Base-by-base conservation (phyloP, 2,797 vertebrate genomes). In the Amniataba percoides region DNA sequence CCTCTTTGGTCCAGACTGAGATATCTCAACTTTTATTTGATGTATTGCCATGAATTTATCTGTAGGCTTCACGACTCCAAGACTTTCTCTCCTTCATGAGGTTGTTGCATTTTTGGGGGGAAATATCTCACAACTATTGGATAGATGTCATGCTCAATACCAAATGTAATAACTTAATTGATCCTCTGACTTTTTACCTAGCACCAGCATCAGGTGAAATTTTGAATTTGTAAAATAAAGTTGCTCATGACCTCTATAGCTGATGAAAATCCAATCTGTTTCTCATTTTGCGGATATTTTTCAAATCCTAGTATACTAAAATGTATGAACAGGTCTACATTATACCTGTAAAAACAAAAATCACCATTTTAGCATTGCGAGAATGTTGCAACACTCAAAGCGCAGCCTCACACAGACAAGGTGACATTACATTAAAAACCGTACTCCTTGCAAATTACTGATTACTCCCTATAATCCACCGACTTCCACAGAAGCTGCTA, bases 21-120 rank as follows among this genome's bases (percentile, higher is more conserved):
- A 42, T 62, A 34, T 34, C 39, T 82, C 51, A 49, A 11, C 1
- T 61, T 31, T 43, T 27, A 25, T 66, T n/a, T 36, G 25, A 64
- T 51, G 15, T 11, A 46, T 61, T 58, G 5, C 3, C 5, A 31
- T 72, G 15, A 23, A 62, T 49, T 48, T 15, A 55, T 46, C 3
- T 42, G 15, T 2, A 52, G 34, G 55, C 31, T 70, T 60, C 15
- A 27, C 36, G 34, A 61, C 40, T 6, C 8, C 34, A 3, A 53
- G 14, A 12, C n/a, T 40, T 4, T 12, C 15, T 18, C 36, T 27
- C 45, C 12, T 25, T 49, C 9, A 7, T 21, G 23, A 59, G 43
- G 4, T 15, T 25, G 0, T 43, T 14, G 5, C 39, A 14, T 1
- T 67, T 39, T 58, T 62, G 12, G 1, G n/a, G n/a, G 39, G 14